Conservation (phyloP, 2,888 invertebrate species). For the Drosophila hamatofila region DNA sequence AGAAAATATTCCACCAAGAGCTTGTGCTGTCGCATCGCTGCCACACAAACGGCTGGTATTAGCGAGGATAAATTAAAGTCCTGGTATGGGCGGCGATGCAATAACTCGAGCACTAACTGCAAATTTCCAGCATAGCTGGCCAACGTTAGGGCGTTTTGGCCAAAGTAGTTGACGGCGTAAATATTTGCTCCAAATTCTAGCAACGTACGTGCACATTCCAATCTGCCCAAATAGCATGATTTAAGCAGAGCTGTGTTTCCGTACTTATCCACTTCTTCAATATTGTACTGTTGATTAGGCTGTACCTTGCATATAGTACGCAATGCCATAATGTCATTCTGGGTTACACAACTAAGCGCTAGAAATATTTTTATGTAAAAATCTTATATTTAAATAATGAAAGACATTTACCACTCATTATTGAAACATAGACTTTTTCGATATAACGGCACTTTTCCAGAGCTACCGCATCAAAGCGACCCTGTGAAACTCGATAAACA, state of each 20-base stretch:
- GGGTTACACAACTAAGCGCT: slow-evolving; percentile 70
- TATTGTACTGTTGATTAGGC: slow-evolving; percentile 43
- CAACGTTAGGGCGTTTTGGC: slow-evolving; percentile 84
- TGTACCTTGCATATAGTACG: slow-evolving; percentile 68
- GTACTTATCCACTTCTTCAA: slow-evolving; percentile 81
- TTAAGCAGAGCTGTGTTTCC: slow-evolving; percentile 84
- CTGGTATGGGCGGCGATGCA: slow-evolving; percentile 75
- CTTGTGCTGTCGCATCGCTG: slow-evolving; percentile 71
- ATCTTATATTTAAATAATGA: background rate
- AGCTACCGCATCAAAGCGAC: slow-evolving; percentile 8
- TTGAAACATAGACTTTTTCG: background rate
- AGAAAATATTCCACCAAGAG: slow-evolving; percentile 70
- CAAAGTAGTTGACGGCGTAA: slow-evolving; percentile 82
- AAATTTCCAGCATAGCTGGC: slow-evolving; percentile 79
- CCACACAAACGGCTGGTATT: slow-evolving; percentile 83
- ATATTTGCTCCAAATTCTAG: slow-evolving; percentile 73
- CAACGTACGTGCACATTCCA: slow-evolving; percentile 72
- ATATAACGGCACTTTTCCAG: slow-evolving; percentile 53
- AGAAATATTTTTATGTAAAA: background rate
- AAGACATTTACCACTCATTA: slow-evolving; percentile 54
- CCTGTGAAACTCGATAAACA: slow-evolving; percentile 13
- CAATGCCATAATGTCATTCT: slow-evolving; percentile 69
- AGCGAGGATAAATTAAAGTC: slow-evolving; percentile 84
- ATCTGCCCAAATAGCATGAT: slow-evolving; percentile 80
- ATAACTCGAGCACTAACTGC: slow-evolving; percentile 68